Percentiles rank a stretch among this genome's conserved stretches.
Evolutionary conservation across 2,888 invertebrate genomes (phyloP).

Genomic region (Ceraclea dissimilis): DNA sequence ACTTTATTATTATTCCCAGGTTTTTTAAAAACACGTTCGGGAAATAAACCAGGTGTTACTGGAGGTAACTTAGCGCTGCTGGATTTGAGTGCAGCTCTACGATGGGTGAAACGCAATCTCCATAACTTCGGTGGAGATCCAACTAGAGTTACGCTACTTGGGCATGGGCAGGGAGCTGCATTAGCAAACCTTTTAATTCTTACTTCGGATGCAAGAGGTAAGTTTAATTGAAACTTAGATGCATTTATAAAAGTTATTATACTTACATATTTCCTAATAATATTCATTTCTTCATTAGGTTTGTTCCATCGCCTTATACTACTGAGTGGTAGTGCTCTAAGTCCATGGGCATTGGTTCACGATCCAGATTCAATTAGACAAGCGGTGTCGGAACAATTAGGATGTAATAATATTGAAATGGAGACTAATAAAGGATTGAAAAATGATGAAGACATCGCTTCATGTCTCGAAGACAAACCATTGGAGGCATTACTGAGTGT

Average conservation of each 20-base stretch:
- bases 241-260: no score
- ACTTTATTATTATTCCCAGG: conserved; percentile 34
- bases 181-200: conserved; percentile 77
- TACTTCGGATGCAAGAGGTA: conserved; percentile 70
- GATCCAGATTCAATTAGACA: conserved; percentile 58
- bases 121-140: conserved; percentile 85
- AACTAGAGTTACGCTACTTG: conserved; percentile 69
- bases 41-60: conserved; percentile 27
- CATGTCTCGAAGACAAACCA: conserved; percentile 59
- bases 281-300: conserved; percentile 40
- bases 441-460: conserved; percentile 49
- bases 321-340: conserved; percentile 70
- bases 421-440: conserved; percentile 26
- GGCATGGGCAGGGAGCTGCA: conserved; percentile 82
- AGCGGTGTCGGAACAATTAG: conserved; percentile 51
- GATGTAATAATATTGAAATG: conserved; percentile 28
- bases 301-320: conserved; percentile 66
- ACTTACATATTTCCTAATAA: no score
- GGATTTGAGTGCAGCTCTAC: conserved; percentile 75
- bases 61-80: conserved; percentile 66
- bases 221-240: no score
- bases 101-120: conserved; percentile 77
- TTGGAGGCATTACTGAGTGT: conserved; percentile 57
- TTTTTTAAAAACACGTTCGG: conserved; percentile 48
- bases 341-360: conserved; percentile 67